Evolutionary conservation across 2,113 vertebrate genomes (phyloP).

Genomic region (Nothocercus nigrocapillus): DNA sequence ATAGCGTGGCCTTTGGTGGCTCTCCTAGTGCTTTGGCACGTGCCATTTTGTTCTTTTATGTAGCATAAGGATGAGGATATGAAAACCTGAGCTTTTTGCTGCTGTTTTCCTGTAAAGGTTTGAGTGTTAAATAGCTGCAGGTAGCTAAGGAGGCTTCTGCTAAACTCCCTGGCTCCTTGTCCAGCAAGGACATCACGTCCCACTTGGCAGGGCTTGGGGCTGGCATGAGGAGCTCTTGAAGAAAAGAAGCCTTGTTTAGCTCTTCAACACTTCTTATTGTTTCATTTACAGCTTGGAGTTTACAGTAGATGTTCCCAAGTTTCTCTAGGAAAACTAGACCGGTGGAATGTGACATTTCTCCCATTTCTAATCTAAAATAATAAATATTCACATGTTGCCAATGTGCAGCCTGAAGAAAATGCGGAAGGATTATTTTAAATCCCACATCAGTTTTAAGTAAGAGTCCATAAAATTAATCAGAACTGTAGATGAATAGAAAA

Average conservation of each 20-base stretch:
- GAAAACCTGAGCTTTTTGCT: accelerated
- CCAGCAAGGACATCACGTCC: background rate
- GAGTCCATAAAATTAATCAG: background rate
- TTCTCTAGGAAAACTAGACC: background rate
- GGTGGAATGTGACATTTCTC: background rate
- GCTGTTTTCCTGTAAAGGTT: background rate
- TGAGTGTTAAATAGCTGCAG: accelerated
- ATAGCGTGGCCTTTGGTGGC: accelerated
- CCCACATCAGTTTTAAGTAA: background rate
- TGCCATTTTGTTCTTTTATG: background rate
- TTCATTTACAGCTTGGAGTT: background rate
- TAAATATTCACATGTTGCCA: background rate
- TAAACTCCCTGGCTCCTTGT: background rate
- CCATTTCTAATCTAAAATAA: background rate
- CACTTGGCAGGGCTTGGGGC: background rate
- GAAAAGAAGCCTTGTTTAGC: background rate
- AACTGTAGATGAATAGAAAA: background rate
- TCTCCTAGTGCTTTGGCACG: background rate
- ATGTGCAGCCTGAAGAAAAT: background rate
- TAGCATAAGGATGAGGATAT: accelerated
- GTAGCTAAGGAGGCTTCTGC: accelerated
- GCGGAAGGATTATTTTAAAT: background rate
- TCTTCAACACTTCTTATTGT: accelerated
- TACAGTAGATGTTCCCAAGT: background rate
- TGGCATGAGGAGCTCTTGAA: background rate